Conservation (phyloP, 2,888 invertebrate genomes). For the Hydriomena furcata region DNA sequence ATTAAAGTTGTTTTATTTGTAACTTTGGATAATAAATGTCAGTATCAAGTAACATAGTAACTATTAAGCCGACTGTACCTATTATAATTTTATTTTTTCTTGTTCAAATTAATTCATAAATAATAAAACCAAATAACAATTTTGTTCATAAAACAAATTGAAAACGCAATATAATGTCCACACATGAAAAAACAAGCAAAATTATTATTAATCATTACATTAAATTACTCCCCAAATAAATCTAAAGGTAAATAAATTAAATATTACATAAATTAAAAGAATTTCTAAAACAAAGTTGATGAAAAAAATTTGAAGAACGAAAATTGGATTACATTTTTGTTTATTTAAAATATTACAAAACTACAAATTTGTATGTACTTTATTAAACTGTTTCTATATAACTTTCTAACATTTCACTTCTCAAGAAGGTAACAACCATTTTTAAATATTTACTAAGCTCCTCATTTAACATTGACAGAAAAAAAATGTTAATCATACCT, state of each 20-base stretch:
- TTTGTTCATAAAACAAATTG: not conserved
- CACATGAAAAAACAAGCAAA: constrained; percentile 8
- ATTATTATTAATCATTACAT: constrained; percentile 14
- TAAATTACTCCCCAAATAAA: constrained; percentile 17
- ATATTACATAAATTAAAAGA: constrained; percentile 21
- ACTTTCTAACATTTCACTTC: no score
- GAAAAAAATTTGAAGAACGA: no score
- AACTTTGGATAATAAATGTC: no score
- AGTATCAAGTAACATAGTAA: not conserved
- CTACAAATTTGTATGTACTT: no score
- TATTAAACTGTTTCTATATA: no score
- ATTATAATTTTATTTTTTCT: not conserved
- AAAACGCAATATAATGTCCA: not conserved
- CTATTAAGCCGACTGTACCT: not conserved
- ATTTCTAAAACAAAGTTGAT: no score
- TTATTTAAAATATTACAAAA: not conserved
- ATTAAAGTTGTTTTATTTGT: no score
- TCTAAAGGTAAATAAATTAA: constrained; percentile 27
- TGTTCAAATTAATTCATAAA: not conserved
- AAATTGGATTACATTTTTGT: no score
- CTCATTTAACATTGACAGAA: no score
- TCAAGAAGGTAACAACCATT: no score
- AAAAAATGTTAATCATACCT: no score
- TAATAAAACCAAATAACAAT: not conserved
- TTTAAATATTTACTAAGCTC: no score